Evolutionary conservation across 2,888 invertebrate genomes (phyloP).

Genomic region (Acanthacorydalis orientalis): DNA sequence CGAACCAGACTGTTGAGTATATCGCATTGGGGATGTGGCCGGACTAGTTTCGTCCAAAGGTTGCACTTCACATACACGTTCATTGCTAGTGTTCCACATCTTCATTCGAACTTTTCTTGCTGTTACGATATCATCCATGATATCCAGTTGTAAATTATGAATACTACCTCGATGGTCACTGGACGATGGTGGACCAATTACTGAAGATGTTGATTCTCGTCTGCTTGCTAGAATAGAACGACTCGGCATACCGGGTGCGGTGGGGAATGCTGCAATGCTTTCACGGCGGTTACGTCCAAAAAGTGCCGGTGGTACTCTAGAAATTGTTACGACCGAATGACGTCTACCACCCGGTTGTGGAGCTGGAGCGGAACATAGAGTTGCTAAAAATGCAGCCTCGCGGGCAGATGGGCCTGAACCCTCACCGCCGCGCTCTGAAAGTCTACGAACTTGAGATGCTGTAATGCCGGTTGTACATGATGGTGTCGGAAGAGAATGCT

Average conservation of each 20-base stretch:
- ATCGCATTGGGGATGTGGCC: slow-evolving; percentile 35
- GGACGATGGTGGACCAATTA: slow-evolving; percentile 48
- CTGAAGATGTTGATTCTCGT: slow-evolving; percentile 24
- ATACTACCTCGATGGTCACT: slow-evolving; percentile 58
- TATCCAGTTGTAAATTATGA: slow-evolving; percentile 69
- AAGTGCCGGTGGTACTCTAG: slow-evolving; percentile 54
- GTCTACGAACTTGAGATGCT: slow-evolving; percentile 67
- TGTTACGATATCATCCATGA: slow-evolving; percentile 77
- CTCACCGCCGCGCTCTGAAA: slow-evolving; percentile 65
- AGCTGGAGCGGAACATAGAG: slow-evolving; percentile 55
- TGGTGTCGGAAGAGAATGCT: slow-evolving; percentile 70
- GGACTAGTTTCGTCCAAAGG: slow-evolving; percentile 46
- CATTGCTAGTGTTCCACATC: slow-evolving; percentile 67
- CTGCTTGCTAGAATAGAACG: slow-evolving; percentile 22
- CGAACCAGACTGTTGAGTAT: slow-evolving; percentile 29
- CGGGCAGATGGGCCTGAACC: slow-evolving; percentile 57
- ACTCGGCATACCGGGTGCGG: slow-evolving; percentile 28
- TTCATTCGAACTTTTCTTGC: slow-evolving; percentile 70
- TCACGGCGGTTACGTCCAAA: slow-evolving; percentile 66
- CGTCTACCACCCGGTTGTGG: slow-evolving; percentile 61
- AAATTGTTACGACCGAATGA: slow-evolving; percentile 76
- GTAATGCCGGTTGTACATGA: slow-evolving; percentile 74
- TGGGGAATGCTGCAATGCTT: slow-evolving; percentile 63
- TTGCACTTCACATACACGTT: slow-evolving; percentile 63
- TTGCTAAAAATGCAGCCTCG: slow-evolving; percentile 70